Conservation (phyloP, 2,888 invertebrate species). For the Glomeris marginata region DNA sequence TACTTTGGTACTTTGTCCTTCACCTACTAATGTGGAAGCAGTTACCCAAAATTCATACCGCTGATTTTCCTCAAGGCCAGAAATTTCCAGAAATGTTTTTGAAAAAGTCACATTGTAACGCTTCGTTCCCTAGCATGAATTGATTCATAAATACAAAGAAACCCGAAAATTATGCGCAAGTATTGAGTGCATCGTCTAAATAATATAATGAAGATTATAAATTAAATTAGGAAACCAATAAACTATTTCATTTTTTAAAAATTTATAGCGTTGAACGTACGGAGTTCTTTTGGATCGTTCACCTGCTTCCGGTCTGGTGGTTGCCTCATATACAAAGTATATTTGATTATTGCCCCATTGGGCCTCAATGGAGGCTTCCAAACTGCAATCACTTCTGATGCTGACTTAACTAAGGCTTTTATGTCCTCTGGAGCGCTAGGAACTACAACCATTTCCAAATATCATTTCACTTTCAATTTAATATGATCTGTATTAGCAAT, state of each 20-base stretch:
- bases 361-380: slow-evolving; percentile 60
- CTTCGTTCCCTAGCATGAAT: slow-evolving; percentile 5
- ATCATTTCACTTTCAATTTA: slow-evolving; percentile 16
- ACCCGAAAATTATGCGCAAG: too few species aligned
- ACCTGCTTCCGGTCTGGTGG: slow-evolving; percentile 14
- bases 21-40: slow-evolving; percentile 64
- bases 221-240: too few species aligned
- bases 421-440: slow-evolving; percentile 63
- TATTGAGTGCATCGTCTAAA: too few species aligned
- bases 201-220: too few species aligned
- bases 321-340: slow-evolving; percentile 28
- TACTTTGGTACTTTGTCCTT: slow-evolving; percentile 61
- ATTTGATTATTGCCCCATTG: slow-evolving; percentile 61
- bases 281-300: neutral
- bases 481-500: slow-evolving; percentile 15
- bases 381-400: slow-evolving; percentile 56
- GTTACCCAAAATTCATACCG: slow-evolving; percentile 48
- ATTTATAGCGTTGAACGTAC: neutral
- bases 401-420: slow-evolving; percentile 58
- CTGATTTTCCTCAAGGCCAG: slow-evolving; percentile 10
- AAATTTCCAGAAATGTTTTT: slow-evolving; percentile 7
- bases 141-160: too few species aligned
- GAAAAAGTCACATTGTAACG: slow-evolving; percentile 2
- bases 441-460: slow-evolving; percentile 35
- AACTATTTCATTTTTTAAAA: neutral